phyloP scores from a whole-genome alignment of 1,140 invertebrate species.

The Papilio aristodemus region DNA sequence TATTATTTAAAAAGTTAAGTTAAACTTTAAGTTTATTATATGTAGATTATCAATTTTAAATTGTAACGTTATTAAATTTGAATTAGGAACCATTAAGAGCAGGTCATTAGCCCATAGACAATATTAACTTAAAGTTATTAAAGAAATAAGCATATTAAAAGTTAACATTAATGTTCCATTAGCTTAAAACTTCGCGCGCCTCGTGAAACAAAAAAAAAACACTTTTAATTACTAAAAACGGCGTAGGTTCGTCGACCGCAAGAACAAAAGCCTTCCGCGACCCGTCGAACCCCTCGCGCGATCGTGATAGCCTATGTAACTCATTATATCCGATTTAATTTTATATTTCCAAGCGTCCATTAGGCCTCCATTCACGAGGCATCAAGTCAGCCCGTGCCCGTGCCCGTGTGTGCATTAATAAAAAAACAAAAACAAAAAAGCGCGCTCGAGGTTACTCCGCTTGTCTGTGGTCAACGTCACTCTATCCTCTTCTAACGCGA shows the following conservation, averaged over 20 bases:
- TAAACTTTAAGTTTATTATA: background rate
- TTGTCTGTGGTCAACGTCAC: slow-evolving; percentile 48
- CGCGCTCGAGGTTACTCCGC: slow-evolving; percentile 42
- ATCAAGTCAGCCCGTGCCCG: slow-evolving; percentile 55
- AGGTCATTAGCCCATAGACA: slow-evolving; percentile 37
- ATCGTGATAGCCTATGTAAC: slow-evolving; percentile 68
- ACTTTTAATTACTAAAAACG: slow-evolving; percentile 65
- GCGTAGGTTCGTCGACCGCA: slow-evolving; percentile 50
- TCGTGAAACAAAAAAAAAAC: slow-evolving; percentile 40
- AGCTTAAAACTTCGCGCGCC: slow-evolving; percentile 38
- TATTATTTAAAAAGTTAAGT: too few species aligned
- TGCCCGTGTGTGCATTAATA: slow-evolving; percentile 47
- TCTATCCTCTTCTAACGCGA: slow-evolving; percentile 51
- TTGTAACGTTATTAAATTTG: slow-evolving; percentile 10
- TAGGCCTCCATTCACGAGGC: slow-evolving; percentile 68
- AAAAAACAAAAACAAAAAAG: slow-evolving; percentile 55
- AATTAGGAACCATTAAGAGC: slow-evolving; percentile 13
- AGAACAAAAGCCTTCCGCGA: slow-evolving; percentile 65
- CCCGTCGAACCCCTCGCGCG: slow-evolving; percentile 51
- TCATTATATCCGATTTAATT: slow-evolving; percentile 72
- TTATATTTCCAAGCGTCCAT: slow-evolving; percentile 71
- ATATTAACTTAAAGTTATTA: slow-evolving; percentile 46
- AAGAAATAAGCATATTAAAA: slow-evolving; percentile 42
- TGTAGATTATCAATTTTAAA: background rate
- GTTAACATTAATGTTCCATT: slow-evolving; percentile 54